Conservation (phyloP, 1,140 invertebrate genomes). For the Manduca sexta region DNA sequence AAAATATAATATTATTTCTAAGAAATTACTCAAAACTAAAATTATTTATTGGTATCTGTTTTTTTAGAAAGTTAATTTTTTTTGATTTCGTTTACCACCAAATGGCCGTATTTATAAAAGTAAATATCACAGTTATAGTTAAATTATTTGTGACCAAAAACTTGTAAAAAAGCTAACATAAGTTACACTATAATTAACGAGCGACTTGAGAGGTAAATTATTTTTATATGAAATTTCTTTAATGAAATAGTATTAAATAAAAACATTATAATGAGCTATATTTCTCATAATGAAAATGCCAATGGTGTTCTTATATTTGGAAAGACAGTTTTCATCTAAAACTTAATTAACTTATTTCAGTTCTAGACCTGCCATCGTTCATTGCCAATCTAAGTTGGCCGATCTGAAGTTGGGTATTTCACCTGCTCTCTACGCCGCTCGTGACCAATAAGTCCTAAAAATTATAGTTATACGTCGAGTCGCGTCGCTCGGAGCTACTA, state of each 20-base stretch:
- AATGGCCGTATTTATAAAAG: constrained; percentile 62
- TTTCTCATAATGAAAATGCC: too few species aligned
- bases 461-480: too few species aligned
- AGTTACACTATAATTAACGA: not conserved
- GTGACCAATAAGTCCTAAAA: too few species aligned
- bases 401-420: too few species aligned
- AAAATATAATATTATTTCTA: constrained; percentile 35
- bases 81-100: constrained; percentile 62
- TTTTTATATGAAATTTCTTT: constrained; percentile 22
- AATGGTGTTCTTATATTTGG: too few species aligned
- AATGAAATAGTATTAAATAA: not conserved
- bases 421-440: too few species aligned
- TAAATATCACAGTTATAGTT: constrained; percentile 72
- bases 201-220: constrained; percentile 17
- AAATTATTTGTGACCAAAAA: constrained; percentile 64
- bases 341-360: too few species aligned
- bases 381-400: too few species aligned
- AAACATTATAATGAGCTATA: too few species aligned
- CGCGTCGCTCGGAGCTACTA: too few species aligned
- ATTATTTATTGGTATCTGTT: constrained; percentile 39
- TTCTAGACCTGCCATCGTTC: too few species aligned
- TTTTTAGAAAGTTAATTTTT: constrained; percentile 42
- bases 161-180: constrained; percentile 44
- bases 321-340: too few species aligned
- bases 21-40: constrained; percentile 36